Evolutionary conservation across 2,113 vertebrate species (phyloP), one percentile per base, ranked within the genome.

Genomic region (Bothrops jararaca): DNA sequence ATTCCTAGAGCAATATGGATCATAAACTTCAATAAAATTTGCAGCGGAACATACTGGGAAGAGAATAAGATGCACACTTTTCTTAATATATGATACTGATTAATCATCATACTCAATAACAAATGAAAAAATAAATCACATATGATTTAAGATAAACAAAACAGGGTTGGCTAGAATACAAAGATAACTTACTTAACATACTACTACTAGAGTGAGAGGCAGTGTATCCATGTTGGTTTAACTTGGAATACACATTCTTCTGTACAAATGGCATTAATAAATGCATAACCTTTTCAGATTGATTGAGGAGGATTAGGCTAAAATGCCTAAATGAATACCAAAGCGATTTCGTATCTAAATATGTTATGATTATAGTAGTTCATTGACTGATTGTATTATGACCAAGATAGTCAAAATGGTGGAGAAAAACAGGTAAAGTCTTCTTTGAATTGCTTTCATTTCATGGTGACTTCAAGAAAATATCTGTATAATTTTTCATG

Each of bases 21-120:
- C 99, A 99, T 99, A 96, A 99, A 99, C 97, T 98, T 99, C 96
- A 99, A 91, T 86, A 99, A 97, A 0, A 97, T 99, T 97, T 99
- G 98, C 93, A 98, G 97, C 6, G 99, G 98, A 60, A 99, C 96
- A 64, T 98, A 98, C 99, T 99, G 95, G 88, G 34, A 39, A 80
- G 53, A 39, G 45, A 93, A 91, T 29, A 54, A 85, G 52, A 57
- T 0, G 0, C n/a, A 53, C 94, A 74, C 91, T 89, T 54, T 45
- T 7, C 6, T 0, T 12, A 15, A 22, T 10, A 48, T 13, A 85
- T 57, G 56, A 58, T 8, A 53, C 15, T 64, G 11, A 22, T 88
- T 39, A 91, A 45, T 45, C 1, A 23, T 18, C 4, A 1, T 20
- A 23, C 45, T 34, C n/a, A 92, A 60, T 53, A 39, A 53, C 24